phyloP scores from a whole-genome alignment of 1,140 invertebrate species.

The Lasioglossum albipes region DNA sequence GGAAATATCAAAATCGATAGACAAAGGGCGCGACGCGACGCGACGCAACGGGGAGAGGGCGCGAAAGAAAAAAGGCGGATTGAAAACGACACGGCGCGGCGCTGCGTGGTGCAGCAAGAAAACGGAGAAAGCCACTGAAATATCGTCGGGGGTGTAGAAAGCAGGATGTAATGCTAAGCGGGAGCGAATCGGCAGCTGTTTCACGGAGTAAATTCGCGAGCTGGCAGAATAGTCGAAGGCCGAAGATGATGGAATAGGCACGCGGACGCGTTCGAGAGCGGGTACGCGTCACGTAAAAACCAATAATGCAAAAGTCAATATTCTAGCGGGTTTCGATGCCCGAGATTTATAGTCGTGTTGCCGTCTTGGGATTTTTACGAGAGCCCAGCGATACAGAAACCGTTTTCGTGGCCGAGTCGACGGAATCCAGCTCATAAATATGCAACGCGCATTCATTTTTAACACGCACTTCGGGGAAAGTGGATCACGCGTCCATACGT shows the following conservation, averaged over 20 bases:
- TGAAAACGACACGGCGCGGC: not conserved
- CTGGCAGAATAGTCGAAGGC: conserved; percentile 2
- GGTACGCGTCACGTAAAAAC: conserved; percentile 46
- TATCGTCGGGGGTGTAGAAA: not conserved
- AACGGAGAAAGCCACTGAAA: not conserved
- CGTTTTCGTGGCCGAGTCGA: not conserved
- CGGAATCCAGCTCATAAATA: not conserved
- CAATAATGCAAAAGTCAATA: conserved; percentile 62
- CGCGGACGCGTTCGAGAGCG: conserved; percentile 43
- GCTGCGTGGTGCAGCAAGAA: too few species aligned
- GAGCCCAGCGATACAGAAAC: not conserved
- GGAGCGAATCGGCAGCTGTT: conserved; percentile 25
- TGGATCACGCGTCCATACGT: too few species aligned
- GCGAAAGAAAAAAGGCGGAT: not conserved
- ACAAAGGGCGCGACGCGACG: not conserved
- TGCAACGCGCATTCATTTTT: too few species aligned
- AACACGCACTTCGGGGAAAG: too few species aligned
- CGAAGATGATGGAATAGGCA: conserved; percentile 34
- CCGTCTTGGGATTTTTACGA: conserved; percentile 28
- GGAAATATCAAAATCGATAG: not conserved
- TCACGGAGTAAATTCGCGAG: not conserved
- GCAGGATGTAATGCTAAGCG: not conserved
- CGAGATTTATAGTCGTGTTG: conserved; percentile 47
- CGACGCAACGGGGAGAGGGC: too few species aligned
- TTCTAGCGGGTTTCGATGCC: conserved; percentile 49